Evolutionary conservation across 1,140 invertebrate species (phyloP).

Genomic region (Protaetia brevitarsis): DNA sequence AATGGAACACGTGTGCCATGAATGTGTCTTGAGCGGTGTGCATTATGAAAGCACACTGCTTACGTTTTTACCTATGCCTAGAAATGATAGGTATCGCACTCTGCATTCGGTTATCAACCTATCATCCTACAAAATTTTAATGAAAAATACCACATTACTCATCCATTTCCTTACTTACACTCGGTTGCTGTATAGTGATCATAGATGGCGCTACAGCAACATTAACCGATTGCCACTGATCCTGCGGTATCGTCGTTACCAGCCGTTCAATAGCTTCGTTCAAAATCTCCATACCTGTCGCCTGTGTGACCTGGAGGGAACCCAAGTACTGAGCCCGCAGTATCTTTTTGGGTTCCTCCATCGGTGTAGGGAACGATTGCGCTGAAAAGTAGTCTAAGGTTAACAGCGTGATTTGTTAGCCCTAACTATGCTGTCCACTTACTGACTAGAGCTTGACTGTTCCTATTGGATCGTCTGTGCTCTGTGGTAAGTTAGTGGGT

Average conservation of each 20-base stretch:
- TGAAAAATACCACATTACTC: background rate
- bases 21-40: constrained; percentile 90
- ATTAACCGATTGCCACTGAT: constrained; percentile 77
- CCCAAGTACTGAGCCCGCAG: constrained; percentile 86
- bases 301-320: constrained; percentile 73
- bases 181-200: constrained; percentile 83
- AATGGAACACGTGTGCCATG: constrained; percentile 91
- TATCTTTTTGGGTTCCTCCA: constrained; percentile 96
- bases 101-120: constrained; percentile 85
- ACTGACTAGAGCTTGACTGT: constrained; percentile 60
- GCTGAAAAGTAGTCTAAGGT: constrained; percentile 54
- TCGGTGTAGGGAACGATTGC: constrained; percentile 91
- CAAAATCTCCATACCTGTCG: constrained; percentile 88
- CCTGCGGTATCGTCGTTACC: constrained; percentile 62
- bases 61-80: constrained; percentile 93
- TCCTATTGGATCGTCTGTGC: constrained; percentile 63
- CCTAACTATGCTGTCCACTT: constrained; percentile 48
- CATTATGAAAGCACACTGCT: constrained; percentile 94
- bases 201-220: constrained; percentile 91
- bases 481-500: constrained; percentile 86
- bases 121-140: constrained; percentile 60
- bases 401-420: too few relatives aligned
- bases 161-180: constrained; percentile 56
- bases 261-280: constrained; percentile 87
- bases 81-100: constrained; percentile 92